Evolutionary conservation across 2,888 invertebrate species (phyloP), one percentile per base, ranked within the genome.

Genomic region (Tenodera sinensis): DNA sequence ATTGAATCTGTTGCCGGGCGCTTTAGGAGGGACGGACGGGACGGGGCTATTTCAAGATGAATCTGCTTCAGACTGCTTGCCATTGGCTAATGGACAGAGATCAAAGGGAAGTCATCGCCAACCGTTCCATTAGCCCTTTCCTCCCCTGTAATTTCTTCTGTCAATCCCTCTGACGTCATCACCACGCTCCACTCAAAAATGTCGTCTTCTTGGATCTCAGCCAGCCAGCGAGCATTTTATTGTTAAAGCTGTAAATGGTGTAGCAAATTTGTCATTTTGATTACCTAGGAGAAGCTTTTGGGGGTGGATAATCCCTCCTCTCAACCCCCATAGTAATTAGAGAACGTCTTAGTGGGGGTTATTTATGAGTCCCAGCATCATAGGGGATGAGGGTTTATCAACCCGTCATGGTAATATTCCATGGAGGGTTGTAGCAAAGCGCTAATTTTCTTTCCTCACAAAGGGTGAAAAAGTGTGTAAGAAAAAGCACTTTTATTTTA

Each of bases 211-310:
- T 87, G 87, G 83, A 83, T 82, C 30, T 30, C 9, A 28, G 87
- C 87, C 87, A 87, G 42, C 20, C n/a, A n/a, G n/a, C n/a, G n/a
- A 83, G 83, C n/a, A n/a, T 87, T 87, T 87, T 86, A 86, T 81
- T 87, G 87, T 87, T 87, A 87, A 87, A 87, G 87, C 83, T 83
- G 87, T 87, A 87, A 87, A 87, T 87, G 87, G 54, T 87, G 87
- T 83, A 87, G 87, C 83, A 87, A 82, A 87, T 87, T 87, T 87
- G 87, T 87, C 87, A 87, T 87, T 83, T 83, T 87, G 87, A 87
- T 87, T 87, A 86, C 86, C 81, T 81, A 82, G 83, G 34, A n/a
- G n/a, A 42, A 71, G 54, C 20, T 15, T 71, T 71, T 71, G 54
- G 25, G 54, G 54, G 54, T 71, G 54, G 54, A 71, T 71, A 71